Conservation (phyloP, 2,888 invertebrate genomes). For the Steinernema hermaphroditum region DNA sequence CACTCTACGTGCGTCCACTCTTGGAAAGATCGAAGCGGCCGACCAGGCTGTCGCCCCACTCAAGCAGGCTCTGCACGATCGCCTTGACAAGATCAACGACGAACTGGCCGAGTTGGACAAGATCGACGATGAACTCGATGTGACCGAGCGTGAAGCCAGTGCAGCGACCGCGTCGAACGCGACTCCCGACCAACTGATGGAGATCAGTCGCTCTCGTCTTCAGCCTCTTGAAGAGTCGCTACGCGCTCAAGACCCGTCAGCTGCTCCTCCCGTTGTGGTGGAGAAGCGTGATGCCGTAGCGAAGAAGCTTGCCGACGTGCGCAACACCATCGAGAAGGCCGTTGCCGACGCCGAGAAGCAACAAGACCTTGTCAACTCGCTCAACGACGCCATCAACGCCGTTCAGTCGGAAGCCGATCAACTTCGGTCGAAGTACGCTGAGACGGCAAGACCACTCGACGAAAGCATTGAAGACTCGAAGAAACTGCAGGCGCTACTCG, state of each 20-base stretch:
- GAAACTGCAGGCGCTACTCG: slow-evolving; percentile 30
- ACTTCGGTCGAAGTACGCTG: slow-evolving; percentile 35
- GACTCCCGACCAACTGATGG: slow-evolving; percentile 38
- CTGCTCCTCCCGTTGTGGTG: slow-evolving; percentile 39
- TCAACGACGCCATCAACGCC: slow-evolving; percentile 35
- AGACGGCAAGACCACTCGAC: slow-evolving; percentile 33
- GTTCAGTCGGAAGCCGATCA: slow-evolving; percentile 33
- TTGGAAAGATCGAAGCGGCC: slow-evolving; percentile 35
- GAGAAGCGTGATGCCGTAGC: slow-evolving; percentile 41
- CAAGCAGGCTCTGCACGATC: slow-evolving; percentile 39
- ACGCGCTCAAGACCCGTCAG: slow-evolving; percentile 36
- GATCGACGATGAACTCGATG: background rate
- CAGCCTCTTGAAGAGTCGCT: slow-evolving; percentile 29
- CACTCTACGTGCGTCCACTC: slow-evolving; percentile 38
- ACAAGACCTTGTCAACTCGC: slow-evolving; percentile 38
- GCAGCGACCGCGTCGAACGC: slow-evolving; percentile 19
- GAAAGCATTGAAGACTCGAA: slow-evolving; percentile 35
- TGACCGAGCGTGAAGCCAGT: background rate
- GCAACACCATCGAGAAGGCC: slow-evolving; percentile 33
- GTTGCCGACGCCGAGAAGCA: slow-evolving; percentile 41
- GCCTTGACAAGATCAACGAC: background rate
- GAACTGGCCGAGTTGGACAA: background rate
- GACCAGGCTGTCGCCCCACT: slow-evolving; percentile 37
- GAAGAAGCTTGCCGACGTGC: slow-evolving; percentile 39
- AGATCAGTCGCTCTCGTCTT: background rate